A percentile compares a stretch with the other conserved stretches of the same genome.
These are phyloP conservation scores for Heteractis magnifica DNA, from an alignment of 92 coral and sea anemone species.

Conservation along the genomic window DNA sequence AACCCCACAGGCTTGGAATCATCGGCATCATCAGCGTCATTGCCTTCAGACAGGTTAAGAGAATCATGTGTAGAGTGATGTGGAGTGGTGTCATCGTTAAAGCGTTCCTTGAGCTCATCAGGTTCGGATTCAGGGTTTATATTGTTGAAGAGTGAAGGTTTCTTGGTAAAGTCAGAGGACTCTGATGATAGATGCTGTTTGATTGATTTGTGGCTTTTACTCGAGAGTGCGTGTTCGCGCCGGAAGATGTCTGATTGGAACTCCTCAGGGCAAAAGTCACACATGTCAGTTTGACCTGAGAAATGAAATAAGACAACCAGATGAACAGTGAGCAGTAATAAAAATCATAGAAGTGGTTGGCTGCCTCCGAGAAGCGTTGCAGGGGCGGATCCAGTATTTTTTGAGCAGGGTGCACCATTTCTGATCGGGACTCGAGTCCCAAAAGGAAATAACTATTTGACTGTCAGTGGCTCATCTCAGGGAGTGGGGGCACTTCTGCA, in stretches of 20 bases:
- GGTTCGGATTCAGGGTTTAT: neutral
- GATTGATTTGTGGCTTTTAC: neutral
- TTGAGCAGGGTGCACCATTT: too few relatives aligned
- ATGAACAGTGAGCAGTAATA: neutral
- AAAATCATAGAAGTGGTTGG: too few relatives aligned
- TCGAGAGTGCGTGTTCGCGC: conserved; percentile 24
- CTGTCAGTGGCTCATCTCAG: too few relatives aligned
- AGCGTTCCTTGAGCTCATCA: neutral
- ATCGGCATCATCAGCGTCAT: neutral
- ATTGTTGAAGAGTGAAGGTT: neutral
- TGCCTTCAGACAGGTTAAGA: conserved; percentile 10
- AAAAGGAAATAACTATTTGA: too few relatives aligned
- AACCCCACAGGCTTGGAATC: neutral
- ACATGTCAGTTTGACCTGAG: conserved; percentile 21
- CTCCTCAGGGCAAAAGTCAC: conserved; percentile 71
- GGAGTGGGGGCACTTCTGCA: too few relatives aligned
- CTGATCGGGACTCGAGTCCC: too few relatives aligned
- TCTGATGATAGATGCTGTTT: neutral
- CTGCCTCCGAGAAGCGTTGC: too few relatives aligned
- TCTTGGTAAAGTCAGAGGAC: neutral
- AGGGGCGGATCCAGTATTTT: too few relatives aligned
- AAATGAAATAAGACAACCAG: neutral
- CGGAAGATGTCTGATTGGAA: conserved; percentile 43
- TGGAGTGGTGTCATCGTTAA: neutral
- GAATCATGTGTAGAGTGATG: neutral